Conservation (phyloP, 2,113 vertebrate genomes). For the Myocastor coypus region DNA sequence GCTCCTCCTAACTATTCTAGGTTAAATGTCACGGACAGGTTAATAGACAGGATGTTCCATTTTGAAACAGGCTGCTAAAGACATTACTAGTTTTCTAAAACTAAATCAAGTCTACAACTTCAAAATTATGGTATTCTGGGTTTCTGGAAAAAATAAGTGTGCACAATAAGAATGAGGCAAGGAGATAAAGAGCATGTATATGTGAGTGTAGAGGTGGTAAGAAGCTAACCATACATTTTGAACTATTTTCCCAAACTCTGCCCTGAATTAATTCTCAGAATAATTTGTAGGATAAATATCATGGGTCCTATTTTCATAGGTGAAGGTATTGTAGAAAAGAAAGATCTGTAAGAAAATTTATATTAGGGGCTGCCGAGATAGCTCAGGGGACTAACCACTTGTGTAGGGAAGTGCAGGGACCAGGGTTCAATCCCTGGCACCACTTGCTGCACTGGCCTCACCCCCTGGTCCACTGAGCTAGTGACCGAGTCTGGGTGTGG, state of each 20-base stretch:
- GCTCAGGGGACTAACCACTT: too few relatives aligned
- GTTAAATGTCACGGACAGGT: not conserved
- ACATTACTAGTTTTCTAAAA: not conserved
- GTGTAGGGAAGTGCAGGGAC: too few relatives aligned
- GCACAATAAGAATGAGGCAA: not conserved
- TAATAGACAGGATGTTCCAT: not conserved
- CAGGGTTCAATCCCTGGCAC: too few relatives aligned
- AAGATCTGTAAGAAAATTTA: not conserved
- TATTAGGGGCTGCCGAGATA: not conserved
- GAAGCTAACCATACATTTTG: not conserved
- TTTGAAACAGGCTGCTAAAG: not conserved
- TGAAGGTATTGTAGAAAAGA: not conserved
- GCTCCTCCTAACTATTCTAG: not conserved
- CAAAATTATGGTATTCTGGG: slow-evolving; percentile 18
- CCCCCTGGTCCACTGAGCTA: too few relatives aligned
- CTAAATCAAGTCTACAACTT: not conserved
- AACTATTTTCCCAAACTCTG: not conserved
- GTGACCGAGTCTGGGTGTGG: too few relatives aligned
- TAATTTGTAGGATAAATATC: not conserved
- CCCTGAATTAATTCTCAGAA: not conserved
- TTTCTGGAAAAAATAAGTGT: not conserved
- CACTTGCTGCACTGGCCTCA: too few relatives aligned
- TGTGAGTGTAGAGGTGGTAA: not conserved
- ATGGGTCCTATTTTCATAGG: not conserved
- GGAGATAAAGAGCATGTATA: not conserved